Percentiles rank a stretch among this genome's conserved stretches.
phyloP scores from a whole-genome alignment of 2,797 vertebrate species.

The Chiloscyllium punctatum region DNA sequence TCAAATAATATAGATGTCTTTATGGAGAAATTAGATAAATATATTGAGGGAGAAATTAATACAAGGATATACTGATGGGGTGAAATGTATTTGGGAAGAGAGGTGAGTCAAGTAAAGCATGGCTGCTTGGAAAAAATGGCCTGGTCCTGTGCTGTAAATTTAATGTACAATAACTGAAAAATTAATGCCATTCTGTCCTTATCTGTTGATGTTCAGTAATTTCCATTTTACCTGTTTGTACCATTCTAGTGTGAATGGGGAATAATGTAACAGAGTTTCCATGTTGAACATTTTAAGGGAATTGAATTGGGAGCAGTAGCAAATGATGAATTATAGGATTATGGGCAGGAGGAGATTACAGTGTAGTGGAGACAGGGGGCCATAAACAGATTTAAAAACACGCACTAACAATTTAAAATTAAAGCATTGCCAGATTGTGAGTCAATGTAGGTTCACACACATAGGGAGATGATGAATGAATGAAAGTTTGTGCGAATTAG shows the following conservation, averaged over 20 bases:
- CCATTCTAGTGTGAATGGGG: background rate
- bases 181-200: background rate
- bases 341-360: background rate
- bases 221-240: background rate
- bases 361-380: background rate
- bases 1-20: background rate
- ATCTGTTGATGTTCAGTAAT: background rate
- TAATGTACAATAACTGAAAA: background rate
- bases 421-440: background rate
- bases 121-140: background rate
- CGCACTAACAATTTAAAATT: background rate
- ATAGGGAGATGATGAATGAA: background rate
- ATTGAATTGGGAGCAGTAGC: background rate
- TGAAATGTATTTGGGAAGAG: background rate
- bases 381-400: background rate
- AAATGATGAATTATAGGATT: background rate
- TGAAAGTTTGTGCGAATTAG: background rate
- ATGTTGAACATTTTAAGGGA: background rate
- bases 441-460: background rate
- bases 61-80: background rate
- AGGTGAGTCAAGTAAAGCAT: background rate
- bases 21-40: background rate
- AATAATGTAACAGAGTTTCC: background rate
- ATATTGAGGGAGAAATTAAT: background rate
- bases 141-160: too few species aligned